Evolutionary conservation across 1,140 invertebrate genomes (phyloP).

Genomic region (Bombus affinis): DNA sequence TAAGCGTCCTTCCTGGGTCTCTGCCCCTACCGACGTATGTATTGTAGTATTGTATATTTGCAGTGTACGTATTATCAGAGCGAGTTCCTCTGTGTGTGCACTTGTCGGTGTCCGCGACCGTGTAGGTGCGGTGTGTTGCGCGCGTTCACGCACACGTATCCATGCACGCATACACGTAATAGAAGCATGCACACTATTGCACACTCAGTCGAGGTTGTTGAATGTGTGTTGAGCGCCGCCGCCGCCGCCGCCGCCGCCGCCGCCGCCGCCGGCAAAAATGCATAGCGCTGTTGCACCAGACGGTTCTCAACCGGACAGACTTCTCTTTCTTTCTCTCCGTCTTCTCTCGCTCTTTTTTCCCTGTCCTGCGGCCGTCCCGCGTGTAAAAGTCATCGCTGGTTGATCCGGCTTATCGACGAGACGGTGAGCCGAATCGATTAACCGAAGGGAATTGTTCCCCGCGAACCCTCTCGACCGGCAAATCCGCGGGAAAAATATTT

Average conservation of each 20-base stretch:
- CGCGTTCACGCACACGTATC: not conserved
- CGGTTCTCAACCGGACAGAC: conserved; percentile 78
- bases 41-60: conserved; percentile 79
- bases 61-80: conserved; percentile 77
- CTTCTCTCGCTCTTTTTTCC: conserved; percentile 16
- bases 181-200: not conserved
- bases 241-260: conserved; percentile 65
- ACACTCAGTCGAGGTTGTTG: no score
- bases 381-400: conserved; percentile 44
- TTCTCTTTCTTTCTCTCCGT: conserved; percentile 46
- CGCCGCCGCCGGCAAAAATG: conserved; percentile 77
- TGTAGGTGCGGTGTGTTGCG: not conserved
- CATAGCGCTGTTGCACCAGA: conserved; percentile 73
- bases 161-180: not conserved
- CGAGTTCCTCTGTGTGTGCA: conserved; percentile 49
- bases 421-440: conserved; percentile 54
- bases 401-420: conserved; percentile 54
- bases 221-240: conserved; percentile 40
- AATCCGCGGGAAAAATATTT: conserved; percentile 50
- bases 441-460: conserved; percentile 20
- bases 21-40: conserved; percentile 76
- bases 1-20: conserved; percentile 82
- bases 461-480: not conserved
- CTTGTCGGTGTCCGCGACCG: conserved; percentile 29
- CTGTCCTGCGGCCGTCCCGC: not conserved